A percentile compares a stretch with the other conserved stretches of the same genome.
phyloP scores from a whole-genome alignment of 1,140 invertebrate species.

The Telenomus remus region DNA sequence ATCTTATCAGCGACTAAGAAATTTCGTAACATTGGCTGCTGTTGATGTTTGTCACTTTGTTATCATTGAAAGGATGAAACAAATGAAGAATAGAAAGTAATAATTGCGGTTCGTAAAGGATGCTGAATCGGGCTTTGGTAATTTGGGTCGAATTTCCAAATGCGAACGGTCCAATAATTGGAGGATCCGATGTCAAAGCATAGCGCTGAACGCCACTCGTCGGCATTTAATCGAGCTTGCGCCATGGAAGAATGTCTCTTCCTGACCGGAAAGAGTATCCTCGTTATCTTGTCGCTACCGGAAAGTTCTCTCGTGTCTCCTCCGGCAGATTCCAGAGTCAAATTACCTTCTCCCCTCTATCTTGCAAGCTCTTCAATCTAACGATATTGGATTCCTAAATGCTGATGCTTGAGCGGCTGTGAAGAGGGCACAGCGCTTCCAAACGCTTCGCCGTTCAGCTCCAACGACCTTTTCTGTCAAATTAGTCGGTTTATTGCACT shows the following conservation, averaged over 20 bases:
- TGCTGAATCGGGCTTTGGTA: neutral
- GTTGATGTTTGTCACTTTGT: too few species aligned
- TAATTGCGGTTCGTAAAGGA: too few species aligned
- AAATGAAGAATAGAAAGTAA: neutral
- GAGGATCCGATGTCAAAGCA: conserved; percentile 43
- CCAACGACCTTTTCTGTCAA: conserved; percentile 60
- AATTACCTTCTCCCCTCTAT: conserved; percentile 64
- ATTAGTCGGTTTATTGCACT: conserved; percentile 64
- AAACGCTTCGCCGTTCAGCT: conserved; percentile 35
- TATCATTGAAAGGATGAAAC: too few species aligned
- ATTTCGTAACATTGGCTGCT: too few species aligned
- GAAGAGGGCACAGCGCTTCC: conserved; percentile 49
- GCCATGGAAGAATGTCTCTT: conserved; percentile 52
- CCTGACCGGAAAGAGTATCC: conserved; percentile 59
- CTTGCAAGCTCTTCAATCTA: conserved; percentile 51
- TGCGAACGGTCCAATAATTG: conserved; percentile 22
- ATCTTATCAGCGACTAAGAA: neutral
- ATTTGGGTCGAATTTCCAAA: neutral
- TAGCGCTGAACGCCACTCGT: conserved; percentile 19
- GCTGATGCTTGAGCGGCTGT: conserved; percentile 58
- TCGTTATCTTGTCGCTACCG: conserved; percentile 54
- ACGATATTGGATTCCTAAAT: conserved; percentile 71
- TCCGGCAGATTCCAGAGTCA: conserved; percentile 63
- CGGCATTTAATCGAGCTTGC: conserved; percentile 38
- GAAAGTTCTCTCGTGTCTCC: conserved; percentile 49